These are phyloP conservation scores for Columbina picui DNA, from an alignment of 2,113 vertebrate genomes.

Conservation along the genomic window DNA sequence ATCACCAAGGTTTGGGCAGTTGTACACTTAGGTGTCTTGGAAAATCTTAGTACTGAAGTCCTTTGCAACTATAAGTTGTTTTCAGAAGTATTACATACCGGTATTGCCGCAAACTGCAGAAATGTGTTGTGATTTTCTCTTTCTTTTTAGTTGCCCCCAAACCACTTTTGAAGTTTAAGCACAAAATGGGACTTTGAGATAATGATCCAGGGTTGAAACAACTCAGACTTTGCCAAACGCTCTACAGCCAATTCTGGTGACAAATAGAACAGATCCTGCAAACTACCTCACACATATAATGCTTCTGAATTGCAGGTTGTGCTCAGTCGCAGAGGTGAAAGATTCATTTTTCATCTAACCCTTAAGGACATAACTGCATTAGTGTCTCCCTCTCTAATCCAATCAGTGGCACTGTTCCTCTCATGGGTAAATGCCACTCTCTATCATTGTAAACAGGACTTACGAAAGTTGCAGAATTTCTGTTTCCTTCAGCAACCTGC, in stretches of 20 bases:
- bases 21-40: neutral
- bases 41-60: neutral
- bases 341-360: slow-evolving; percentile 73
- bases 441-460: slow-evolving; percentile 3
- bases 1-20: neutral
- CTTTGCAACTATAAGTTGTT: neutral
- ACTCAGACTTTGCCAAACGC: slow-evolving; percentile 29
- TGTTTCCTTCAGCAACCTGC: neutral
- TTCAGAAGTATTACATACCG: neutral
- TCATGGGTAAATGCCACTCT: neutral
- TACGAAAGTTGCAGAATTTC: neutral
- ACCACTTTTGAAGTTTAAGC: slow-evolving; percentile 30
- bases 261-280: slow-evolving; percentile 59
- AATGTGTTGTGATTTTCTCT: neutral
- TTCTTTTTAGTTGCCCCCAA: neutral
- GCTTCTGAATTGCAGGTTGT: slow-evolving; percentile 64
- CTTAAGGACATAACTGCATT: slow-evolving; percentile 67
- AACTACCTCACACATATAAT: slow-evolving; percentile 58
- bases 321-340: slow-evolving; percentile 48
- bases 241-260: slow-evolving; percentile 58
- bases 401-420: slow-evolving; percentile 40
- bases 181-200: neutral
- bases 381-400: slow-evolving; percentile 55
- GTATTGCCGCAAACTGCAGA: neutral
- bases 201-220: slow-evolving; percentile 22